These are phyloP conservation scores for Tribolium madens DNA, from an alignment of 1,140 invertebrate genomes.

Conservation along the genomic window DNA sequence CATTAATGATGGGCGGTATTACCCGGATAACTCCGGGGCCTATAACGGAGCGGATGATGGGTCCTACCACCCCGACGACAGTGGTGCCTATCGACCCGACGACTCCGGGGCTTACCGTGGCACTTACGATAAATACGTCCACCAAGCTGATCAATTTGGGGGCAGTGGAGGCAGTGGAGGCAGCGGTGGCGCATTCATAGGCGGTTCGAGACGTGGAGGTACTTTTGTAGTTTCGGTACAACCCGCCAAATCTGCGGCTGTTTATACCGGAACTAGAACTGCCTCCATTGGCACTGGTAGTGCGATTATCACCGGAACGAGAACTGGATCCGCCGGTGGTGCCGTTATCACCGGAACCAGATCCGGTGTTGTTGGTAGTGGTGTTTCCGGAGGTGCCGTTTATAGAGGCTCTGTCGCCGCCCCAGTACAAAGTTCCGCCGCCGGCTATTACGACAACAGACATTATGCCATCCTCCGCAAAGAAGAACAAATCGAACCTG, in stretches of 20 bases:
- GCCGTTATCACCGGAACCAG: neutral
- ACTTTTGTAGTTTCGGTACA: neutral
- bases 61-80: constrained; percentile 23
- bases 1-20: neutral
- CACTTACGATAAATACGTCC: constrained; percentile 41
- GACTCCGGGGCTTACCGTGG: constrained; percentile 36
- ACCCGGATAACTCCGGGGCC: constrained; percentile 49
- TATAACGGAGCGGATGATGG: constrained; percentile 44
- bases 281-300: neutral
- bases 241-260: neutral
- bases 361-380: neutral
- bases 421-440: neutral
- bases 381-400: neutral
- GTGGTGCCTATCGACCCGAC: constrained; percentile 26
- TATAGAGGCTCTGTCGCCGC: neutral
- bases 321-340: neutral
- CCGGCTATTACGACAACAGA: constrained; percentile 48
- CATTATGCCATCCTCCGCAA: constrained; percentile 48
- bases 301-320: neutral
- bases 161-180: constrained; percentile 12
- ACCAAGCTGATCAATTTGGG: constrained; percentile 35
- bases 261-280: neutral
- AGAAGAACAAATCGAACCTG: constrained; percentile 45
- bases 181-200: constrained; percentile 27
- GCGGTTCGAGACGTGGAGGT: neutral